These are phyloP conservation scores for Melanotaenia maccullochi DNA, from an alignment of 2,797 vertebrate species.

Conservation along the genomic window DNA sequence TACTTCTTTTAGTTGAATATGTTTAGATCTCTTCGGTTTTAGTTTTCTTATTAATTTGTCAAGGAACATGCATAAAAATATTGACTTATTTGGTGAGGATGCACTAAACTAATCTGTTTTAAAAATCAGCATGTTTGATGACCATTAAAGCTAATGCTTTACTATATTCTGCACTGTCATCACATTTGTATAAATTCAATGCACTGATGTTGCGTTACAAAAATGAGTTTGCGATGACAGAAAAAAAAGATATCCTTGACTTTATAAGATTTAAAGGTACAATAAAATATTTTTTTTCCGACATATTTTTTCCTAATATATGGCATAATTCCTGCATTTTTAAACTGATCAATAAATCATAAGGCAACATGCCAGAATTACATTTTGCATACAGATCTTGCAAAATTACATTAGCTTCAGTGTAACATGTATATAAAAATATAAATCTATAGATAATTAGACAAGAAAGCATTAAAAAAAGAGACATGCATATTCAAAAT, in stretches of 20 bases:
- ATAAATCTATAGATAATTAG: not conserved
- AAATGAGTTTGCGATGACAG: not conserved
- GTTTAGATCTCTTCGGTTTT: not conserved
- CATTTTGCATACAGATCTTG: not conserved
- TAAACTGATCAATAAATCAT: not conserved
- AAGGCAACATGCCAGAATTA: not conserved
- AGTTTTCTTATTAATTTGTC: not conserved
- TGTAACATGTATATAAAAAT: not conserved
- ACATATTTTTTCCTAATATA: not conserved
- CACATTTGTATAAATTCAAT: not conserved
- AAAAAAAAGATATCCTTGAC: not conserved
- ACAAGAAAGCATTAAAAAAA: not conserved
- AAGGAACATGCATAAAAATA: not conserved
- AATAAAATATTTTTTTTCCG: not conserved
- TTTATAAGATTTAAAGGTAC: not conserved
- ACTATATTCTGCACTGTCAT: not conserved
- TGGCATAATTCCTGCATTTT: not conserved
- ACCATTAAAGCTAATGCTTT: not conserved
- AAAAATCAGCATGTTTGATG: not conserved
- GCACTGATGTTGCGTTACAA: not conserved
- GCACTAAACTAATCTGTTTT: not conserved
- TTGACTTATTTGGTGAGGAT: not conserved
- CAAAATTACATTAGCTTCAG: not conserved
- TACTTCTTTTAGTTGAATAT: not conserved
- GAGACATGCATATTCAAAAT: constrained; percentile 6